A percentile compares a stretch with the other conserved stretches of the same genome.
Conservation (phyloP, 2,113 vertebrate genomes). For the Datnioides undecimradiatus region DNA sequence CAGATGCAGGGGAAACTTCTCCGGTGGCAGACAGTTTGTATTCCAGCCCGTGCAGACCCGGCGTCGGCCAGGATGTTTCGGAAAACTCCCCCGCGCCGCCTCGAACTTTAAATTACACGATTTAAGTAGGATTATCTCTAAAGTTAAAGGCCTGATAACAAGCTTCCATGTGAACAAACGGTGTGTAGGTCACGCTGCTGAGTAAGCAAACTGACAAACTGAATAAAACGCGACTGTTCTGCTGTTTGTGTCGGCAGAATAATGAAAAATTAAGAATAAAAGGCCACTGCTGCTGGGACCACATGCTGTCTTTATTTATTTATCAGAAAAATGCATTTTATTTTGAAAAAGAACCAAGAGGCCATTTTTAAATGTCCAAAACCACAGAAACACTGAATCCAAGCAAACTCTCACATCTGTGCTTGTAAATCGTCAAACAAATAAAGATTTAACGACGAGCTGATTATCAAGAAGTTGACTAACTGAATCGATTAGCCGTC, state of each 20-base stretch:
- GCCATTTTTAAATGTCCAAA: no score
- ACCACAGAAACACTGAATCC: no score
- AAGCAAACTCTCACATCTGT: not conserved
- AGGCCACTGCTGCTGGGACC: not conserved
- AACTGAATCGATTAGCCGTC: no score
- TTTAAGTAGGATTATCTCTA: not conserved
- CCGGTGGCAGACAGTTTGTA: slow-evolving; percentile 12
- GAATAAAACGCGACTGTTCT: not conserved
- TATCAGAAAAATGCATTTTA: not conserved
- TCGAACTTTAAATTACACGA: slow-evolving; percentile 12
- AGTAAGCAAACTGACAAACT: not conserved
- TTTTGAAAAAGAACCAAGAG: no score
- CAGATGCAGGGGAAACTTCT: not conserved
- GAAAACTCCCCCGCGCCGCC: not conserved
- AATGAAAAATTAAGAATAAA: not conserved
- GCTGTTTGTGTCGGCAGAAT: not conserved
- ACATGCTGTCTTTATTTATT: not conserved
- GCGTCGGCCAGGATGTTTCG: not conserved
- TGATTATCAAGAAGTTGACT: not conserved
- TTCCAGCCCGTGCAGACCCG: not conserved
- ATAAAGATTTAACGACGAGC: no score
- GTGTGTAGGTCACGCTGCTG: not conserved
- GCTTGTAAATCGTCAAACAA: not conserved
- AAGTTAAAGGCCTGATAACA: no score
- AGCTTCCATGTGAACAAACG: not conserved